Base-by-base conservation (phyloP, 2,113 vertebrate species). In the Hemicordylus capensis region DNA sequence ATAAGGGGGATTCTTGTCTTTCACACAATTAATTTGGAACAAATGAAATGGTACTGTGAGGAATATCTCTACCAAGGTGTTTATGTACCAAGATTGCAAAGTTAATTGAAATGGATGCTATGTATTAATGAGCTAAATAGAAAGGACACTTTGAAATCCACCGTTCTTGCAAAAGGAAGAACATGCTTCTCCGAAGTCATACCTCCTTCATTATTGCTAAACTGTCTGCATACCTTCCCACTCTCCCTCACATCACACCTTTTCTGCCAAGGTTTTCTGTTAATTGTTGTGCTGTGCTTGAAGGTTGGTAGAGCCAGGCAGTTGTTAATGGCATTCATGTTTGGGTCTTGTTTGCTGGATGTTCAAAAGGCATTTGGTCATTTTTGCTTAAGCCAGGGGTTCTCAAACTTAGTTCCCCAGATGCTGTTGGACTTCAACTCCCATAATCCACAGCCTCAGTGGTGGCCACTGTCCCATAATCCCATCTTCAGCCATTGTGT, bases 121-220 rank as follows among this genome's bases (percentile, higher is more conserved):
- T 51, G 31, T 39, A 20, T 78, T 72, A 63, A 85, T 39, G 64
- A 31, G 48, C 14, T 67, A 51, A 75, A 69, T 28, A 75, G 64
- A 67, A 28, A 31, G 58, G 22, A 12, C 28, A 20, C 73, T 89
- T 85, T 31, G 64, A 73, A 81, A 66, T 37, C 37, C 26, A 77
- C 48, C 59, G 19, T 91, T 85, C 80, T 31, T 28, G 42, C 56
- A 80, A 81, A 67, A 6, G 81, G 15, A 34, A 78, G 64, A 75
- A 9, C 44, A 19, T 9, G 39, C 61, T 76, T 81, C 84, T 39
- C 2, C 77, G 28, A 34, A 4, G 9, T 2, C 61, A 54, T 81
- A 22, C 67, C 51, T 51, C 54, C 37, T 58, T 31, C 28, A 64
- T 34, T 64, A 73, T 72, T 69, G 61, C 79, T 42, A 82, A 84